Percentiles rank a stretch among this genome's conserved stretches.
Conservation (phyloP, 2,797 vertebrate species). For the Crenichthys baileyi region DNA sequence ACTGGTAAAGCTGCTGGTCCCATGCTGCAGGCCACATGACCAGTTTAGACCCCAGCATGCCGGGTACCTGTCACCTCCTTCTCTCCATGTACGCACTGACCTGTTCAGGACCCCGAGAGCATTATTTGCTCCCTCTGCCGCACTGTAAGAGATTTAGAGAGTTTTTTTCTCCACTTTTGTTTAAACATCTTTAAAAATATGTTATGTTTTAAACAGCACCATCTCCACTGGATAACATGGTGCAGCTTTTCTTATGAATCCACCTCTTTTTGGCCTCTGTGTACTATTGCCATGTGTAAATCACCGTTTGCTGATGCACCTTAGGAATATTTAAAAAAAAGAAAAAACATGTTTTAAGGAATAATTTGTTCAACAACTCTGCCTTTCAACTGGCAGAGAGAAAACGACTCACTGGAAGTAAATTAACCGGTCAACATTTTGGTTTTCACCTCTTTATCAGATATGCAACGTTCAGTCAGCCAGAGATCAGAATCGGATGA, state of each 20-base stretch:
- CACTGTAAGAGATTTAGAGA: background rate
- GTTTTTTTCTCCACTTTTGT: background rate
- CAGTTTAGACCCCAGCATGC: slow-evolving; percentile 27
- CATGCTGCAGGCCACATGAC: slow-evolving; percentile 62
- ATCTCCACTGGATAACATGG: slow-evolving; percentile 9
- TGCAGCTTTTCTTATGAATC: slow-evolving; percentile 24
- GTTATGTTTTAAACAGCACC: slow-evolving; percentile 27
- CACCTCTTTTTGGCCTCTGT: slow-evolving; percentile 15
- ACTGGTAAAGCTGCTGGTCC: slow-evolving; percentile 19
- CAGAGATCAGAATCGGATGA: background rate
- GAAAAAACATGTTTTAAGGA: background rate
- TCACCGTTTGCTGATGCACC: slow-evolving; percentile 3
- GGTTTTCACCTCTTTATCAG: slow-evolving; percentile 7
- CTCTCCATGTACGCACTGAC: slow-evolving; percentile 37
- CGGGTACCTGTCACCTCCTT: slow-evolving; percentile 6
- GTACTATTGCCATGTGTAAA: background rate
- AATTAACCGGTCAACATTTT: background rate
- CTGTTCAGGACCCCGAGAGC: slow-evolving; percentile 26
- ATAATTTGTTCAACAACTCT: background rate
- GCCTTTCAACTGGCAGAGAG: slow-evolving; percentile 9
- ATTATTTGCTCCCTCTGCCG: slow-evolving; percentile 18
- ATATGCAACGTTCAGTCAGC: background rate
- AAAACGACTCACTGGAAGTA: slow-evolving; percentile 6
- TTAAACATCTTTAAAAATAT: slow-evolving; percentile 7
- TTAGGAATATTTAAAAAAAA: background rate